These are phyloP conservation scores for Rotaria macrura DNA, from an alignment of 2,888 invertebrate genomes.

Conservation along the genomic window DNA sequence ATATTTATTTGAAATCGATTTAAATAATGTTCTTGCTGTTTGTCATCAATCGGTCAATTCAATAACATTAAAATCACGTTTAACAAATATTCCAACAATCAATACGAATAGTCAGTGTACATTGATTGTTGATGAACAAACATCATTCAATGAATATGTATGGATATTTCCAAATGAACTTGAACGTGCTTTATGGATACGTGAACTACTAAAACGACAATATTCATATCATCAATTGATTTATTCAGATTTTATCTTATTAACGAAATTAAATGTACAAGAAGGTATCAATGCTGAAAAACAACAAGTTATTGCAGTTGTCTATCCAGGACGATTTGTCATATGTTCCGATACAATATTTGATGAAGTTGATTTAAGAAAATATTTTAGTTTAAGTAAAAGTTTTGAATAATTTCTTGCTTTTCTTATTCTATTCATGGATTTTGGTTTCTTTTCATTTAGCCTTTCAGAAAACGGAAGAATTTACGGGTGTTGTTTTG, in stretches of 20 bases:
- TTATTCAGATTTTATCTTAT: background rate
- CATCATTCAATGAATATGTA: background rate
- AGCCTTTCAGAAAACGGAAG: background rate
- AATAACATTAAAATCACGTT: background rate
- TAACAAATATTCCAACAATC: background rate
- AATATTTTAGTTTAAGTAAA: background rate
- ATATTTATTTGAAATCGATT: background rate
- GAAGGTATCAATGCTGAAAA: background rate
- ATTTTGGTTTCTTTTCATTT: background rate
- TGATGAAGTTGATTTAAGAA: background rate
- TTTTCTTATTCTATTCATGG: background rate
- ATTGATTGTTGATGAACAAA: background rate
- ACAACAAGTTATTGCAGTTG: background rate
- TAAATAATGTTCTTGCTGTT: background rate
- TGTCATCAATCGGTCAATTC: background rate
- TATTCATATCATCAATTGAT: background rate
- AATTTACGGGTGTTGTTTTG: background rate
- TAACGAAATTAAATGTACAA: background rate
- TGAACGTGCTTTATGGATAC: background rate
- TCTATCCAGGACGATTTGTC: background rate
- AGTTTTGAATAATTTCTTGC: background rate
- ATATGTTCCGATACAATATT: background rate
- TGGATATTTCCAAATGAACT: constrained; percentile 1
- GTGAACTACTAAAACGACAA: constrained; percentile 4
- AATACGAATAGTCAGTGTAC: background rate